Evolutionary conservation across 2,888 invertebrate species (phyloP), one percentile per base, ranked within the genome.

Genomic region (Nemapogon koenigi): DNA sequence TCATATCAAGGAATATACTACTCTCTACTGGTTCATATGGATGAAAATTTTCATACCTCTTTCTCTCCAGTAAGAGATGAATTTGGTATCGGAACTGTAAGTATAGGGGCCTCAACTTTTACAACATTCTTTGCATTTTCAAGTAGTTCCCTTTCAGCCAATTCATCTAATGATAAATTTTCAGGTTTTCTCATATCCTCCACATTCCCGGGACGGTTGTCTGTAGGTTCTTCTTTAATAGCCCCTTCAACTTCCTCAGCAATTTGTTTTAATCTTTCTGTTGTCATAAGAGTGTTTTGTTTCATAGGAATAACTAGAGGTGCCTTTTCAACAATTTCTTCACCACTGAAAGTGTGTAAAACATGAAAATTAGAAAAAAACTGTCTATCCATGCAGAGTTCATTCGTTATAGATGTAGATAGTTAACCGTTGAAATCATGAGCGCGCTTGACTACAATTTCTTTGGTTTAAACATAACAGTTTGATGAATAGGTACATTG

Each of bases 131-230:
- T 69, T 1, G 80, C 63, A 52, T 86, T 87, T 46, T 83, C 80
- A 30, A 92, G 53, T 19, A 93, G 66, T 66, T 92, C 91, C 43
- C 84, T 76, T 1, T 86, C 85, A 14, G 90, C 92, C 59, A 87
- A 83, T 57, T 89, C 85, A 41, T 92, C 91, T 40, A 86, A 52
- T 2, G 79, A 71, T 46, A 76, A 48, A 38, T 48, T 46, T 43
- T 61, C 61, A n/a, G 14, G 16, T 11, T 31, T 31, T 3, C 6
- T 55, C 54, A 48, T 81, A 44, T 88, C 87, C 40, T 64, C 60
- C 51, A 57, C 70, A 62, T 60, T 62, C 45, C 57, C 50, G 6
- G 53, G 43, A 31, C 29, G 35, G 51, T 59, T 4, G 51, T 66
- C 61, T 25, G 62, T 62, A 29, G 60, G 59, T 18, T 73, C 78